Percentiles rank a stretch among this genome's conserved stretches.
Conservation (phyloP, 2,113 vertebrate species). For the Cochlearius cochlearius region DNA sequence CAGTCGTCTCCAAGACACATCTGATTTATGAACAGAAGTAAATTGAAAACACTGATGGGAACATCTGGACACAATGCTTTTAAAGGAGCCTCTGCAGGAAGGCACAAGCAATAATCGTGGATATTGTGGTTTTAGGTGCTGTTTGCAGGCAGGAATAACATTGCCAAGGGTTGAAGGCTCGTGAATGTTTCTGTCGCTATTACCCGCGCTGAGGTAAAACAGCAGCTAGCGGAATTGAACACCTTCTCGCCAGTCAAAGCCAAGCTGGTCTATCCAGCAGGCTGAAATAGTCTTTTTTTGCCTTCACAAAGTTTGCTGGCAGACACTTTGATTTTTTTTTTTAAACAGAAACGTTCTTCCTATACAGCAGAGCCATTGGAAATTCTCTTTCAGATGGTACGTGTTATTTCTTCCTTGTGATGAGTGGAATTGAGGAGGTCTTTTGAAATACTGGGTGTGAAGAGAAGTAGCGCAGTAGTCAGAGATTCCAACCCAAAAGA, state of each 20-base stretch:
- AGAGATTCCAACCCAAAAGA: neutral
- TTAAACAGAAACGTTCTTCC: neutral
- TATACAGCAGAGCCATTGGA: neutral
- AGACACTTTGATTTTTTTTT: neutral
- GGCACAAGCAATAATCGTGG: neutral
- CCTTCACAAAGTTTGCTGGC: neutral
- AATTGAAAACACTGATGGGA: conserved; percentile 7
- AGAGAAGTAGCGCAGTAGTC: neutral
- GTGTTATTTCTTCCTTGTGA: neutral
- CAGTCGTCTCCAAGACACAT: neutral
- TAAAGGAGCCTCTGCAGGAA: neutral
- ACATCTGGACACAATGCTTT: neutral
- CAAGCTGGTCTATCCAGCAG: neutral
- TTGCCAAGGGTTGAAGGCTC: neutral
- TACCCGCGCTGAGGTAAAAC: neutral
- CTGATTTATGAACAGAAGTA: neutral
- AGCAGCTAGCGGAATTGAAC: neutral
- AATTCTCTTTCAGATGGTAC: neutral
- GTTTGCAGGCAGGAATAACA: neutral
- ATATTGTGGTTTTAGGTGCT: neutral
- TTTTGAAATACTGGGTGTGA: neutral
- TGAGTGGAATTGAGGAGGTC: neutral
- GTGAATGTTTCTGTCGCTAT: neutral
- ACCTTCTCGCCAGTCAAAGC: neutral
- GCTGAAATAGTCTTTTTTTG: neutral